Evolutionary conservation across 2,113 vertebrate species (phyloP), one percentile per base, ranked within the genome.

Genomic region (Lipophrys pholis): DNA sequence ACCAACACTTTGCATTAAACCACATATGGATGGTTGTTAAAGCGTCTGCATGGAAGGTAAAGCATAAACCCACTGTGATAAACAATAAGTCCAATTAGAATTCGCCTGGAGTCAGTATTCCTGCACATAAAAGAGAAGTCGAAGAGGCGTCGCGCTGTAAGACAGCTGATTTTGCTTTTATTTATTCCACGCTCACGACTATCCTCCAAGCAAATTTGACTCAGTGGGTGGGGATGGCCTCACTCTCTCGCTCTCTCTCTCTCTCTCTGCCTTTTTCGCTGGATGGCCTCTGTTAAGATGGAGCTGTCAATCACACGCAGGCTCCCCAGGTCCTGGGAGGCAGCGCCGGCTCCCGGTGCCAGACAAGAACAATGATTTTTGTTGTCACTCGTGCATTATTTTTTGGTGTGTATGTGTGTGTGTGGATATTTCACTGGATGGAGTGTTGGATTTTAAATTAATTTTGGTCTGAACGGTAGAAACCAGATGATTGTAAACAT

Each of bases 271-370:
- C 21, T 30, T 30, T 30, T 42, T 42, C 41, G 7, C 41, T 42
- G 21, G 21, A 30, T 30, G 21, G 21, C 21, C 21, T 76, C 64
- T 73, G 38, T 80, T 76, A 89, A 87, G 81, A 91, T 73, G 68
- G 81, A 89, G 85, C 78, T 91, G 91, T 93, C 90, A 90, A 76
- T 93, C 91, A 91, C 45, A 21, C 2, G 12, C 61, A 55, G 83
- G 69, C 63, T 60, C 49, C 53, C 60, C 36, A 36, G 61, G 36
- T 76, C 82, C 80, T 84, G 70, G 65, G 68, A 77, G 81, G 71
- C 81, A 42, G 63, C 78, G 15, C 64, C 61, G 35, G 64, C 21
- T 30, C 21, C 21, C 21, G 21, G 21, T 30, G 21, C 21, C 21
- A 30, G 67, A 72, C 62, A 11, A 35, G 76, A 85, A 89, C 85